Evolutionary conservation across 2,113 vertebrate species (phyloP).

Genomic region (Protobothrops flavoviridis): DNA sequence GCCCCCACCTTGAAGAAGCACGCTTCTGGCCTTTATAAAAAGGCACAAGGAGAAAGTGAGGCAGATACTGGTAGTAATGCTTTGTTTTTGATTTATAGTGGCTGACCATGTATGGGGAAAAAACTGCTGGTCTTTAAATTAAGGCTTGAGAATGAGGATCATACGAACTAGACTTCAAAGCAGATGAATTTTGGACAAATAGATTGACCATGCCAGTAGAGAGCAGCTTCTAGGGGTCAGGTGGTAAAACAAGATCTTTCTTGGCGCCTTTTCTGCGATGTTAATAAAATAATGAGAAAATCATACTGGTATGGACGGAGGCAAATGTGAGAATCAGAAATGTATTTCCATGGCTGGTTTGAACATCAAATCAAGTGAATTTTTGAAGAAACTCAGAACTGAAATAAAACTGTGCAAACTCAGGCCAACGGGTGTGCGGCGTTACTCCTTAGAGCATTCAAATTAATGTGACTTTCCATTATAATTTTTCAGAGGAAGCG

Average conservation of each 20-base stretch:
- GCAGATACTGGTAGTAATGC: too few relatives aligned
- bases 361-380: background rate
- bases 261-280: background rate
- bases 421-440: background rate
- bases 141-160: background rate
- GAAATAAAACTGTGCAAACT: background rate
- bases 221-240: too few relatives aligned
- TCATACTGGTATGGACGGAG: background rate
- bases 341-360: background rate
- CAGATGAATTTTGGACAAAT: background rate
- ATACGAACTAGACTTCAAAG: background rate
- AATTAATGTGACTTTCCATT: background rate
- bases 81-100: background rate
- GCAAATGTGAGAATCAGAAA: background rate
- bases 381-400: background rate
- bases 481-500: background rate
- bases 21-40: slow-evolving; percentile 8
- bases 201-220: background rate
- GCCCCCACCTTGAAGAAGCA: background rate
- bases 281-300: background rate
- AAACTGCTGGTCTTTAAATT: background rate
- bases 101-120: background rate
- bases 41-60: background rate
- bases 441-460: background rate
- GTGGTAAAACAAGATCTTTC: background rate